phyloP scores from a whole-genome alignment of 2,888 invertebrate species.

The Thera obeliscata region DNA sequence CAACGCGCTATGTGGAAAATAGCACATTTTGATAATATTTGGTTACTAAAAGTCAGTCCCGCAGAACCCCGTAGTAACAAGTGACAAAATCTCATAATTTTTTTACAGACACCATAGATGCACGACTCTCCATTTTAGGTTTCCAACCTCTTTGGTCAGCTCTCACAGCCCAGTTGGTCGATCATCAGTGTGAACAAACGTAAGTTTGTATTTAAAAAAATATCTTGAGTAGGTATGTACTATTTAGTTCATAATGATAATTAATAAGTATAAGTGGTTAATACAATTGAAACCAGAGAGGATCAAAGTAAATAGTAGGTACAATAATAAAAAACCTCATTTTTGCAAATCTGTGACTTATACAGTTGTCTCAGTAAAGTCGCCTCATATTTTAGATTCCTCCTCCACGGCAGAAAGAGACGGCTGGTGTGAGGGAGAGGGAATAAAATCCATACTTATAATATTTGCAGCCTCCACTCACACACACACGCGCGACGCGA shows the following conservation, averaged over 20 bases:
- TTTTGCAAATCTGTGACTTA: slow-evolving; percentile 22
- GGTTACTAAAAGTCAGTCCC: too few species aligned
- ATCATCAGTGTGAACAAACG: too few species aligned
- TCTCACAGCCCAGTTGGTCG: too few species aligned
- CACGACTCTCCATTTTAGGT: too few species aligned
- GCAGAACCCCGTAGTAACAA: too few species aligned
- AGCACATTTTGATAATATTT: background rate
- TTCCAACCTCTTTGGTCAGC: too few species aligned
- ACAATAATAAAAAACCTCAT: background rate
- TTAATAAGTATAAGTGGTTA: too few species aligned
- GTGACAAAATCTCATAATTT: too few species aligned
- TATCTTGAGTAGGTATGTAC: too few species aligned
- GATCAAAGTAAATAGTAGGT: background rate
- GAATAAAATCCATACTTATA: slow-evolving; percentile 84
- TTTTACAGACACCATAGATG: too few species aligned
- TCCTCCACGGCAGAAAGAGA: slow-evolving; percentile 66
- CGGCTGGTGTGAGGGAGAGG: slow-evolving; percentile 62
- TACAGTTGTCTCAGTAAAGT: slow-evolving; percentile 47
- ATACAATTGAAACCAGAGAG: background rate
- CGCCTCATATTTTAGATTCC: slow-evolving; percentile 80
- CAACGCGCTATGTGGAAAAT: slow-evolving; percentile 5
- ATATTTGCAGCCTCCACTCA: slow-evolving; percentile 82
- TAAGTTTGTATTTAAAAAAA: too few species aligned
- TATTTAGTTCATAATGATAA: too few species aligned
- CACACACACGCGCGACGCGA: slow-evolving; percentile 70